These are phyloP conservation scores for Indicator indicator DNA, from an alignment of 2,113 vertebrate species.

Conservation along the genomic window DNA sequence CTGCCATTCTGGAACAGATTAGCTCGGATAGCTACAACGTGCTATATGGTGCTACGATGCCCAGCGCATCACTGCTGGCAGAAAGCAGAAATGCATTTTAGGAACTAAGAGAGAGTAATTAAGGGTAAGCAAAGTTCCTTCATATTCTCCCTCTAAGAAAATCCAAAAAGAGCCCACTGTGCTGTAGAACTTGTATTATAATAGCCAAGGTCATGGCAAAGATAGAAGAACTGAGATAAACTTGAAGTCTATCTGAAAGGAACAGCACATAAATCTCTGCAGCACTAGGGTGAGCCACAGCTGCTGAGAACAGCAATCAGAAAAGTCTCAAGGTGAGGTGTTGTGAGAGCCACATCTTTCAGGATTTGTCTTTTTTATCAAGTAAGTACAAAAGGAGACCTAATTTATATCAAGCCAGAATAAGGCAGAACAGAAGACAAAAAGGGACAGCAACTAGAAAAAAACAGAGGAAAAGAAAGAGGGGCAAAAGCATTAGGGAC, in stretches of 20 bases:
- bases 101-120: background rate
- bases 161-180: background rate
- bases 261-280: background rate
- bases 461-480: background rate
- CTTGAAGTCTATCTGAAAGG: background rate
- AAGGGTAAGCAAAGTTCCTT: background rate
- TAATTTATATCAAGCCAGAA: background rate
- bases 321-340: background rate
- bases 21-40: background rate
- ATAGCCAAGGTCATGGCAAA: background rate
- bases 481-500: background rate
- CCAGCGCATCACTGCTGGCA: background rate
- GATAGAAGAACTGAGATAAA: background rate
- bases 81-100: background rate
- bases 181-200: background rate
- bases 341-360: background rate
- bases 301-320: background rate
- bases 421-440: background rate
- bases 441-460: background rate
- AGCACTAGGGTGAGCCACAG: background rate
- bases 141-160: background rate
- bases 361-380: background rate
- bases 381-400: background rate
- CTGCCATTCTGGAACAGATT: background rate
- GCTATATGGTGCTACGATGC: background rate